phyloP scores from a whole-genome alignment of 1,140 invertebrate genomes.

The Hypothenemus hampei region DNA sequence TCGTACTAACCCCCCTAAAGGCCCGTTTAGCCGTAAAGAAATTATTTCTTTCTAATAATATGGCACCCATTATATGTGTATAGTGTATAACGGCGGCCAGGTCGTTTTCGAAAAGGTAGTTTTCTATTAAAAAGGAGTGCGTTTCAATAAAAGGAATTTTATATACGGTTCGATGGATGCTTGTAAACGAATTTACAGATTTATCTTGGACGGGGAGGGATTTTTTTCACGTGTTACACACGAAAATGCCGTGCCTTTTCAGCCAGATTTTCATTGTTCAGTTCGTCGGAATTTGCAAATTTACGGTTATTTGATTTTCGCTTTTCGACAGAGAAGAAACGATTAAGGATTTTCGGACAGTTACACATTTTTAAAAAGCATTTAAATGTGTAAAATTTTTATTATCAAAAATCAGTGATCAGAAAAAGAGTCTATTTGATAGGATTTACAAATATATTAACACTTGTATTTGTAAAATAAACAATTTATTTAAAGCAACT shows the following conservation, averaged over 20 bases:
- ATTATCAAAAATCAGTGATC: constrained; percentile 28
- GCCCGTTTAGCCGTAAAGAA: constrained; percentile 43
- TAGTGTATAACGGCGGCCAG: constrained; percentile 36
- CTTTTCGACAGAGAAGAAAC: constrained; percentile 22
- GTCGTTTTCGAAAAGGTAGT: neutral
- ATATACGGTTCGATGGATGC: constrained; percentile 21
- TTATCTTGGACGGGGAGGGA: too few relatives aligned
- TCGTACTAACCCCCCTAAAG: too few relatives aligned
- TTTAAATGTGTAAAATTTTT: constrained; percentile 36
- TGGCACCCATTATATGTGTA: too few relatives aligned
- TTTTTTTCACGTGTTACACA: constrained; percentile 33
- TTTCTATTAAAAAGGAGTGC: constrained; percentile 28
- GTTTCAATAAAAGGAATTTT: constrained; percentile 25
- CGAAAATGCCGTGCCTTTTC: too few relatives aligned
- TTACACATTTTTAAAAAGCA: constrained; percentile 36
- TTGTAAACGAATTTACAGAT: constrained; percentile 30
- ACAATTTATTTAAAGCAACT: too few relatives aligned
- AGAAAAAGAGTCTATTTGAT: too few relatives aligned
- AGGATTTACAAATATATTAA: too few relatives aligned
- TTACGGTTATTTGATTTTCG: constrained; percentile 32
- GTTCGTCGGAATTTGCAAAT: constrained; percentile 33
- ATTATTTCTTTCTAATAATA: constrained; percentile 45
- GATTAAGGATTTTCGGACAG: constrained; percentile 22
- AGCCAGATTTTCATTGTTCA: too few relatives aligned
- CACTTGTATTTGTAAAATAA: too few relatives aligned